Percentiles rank a stretch among this genome's conserved stretches.
These are phyloP conservation scores for Trichogramma dendrolimi DNA, from an alignment of 2,888 invertebrate genomes.

Conservation along the genomic window DNA sequence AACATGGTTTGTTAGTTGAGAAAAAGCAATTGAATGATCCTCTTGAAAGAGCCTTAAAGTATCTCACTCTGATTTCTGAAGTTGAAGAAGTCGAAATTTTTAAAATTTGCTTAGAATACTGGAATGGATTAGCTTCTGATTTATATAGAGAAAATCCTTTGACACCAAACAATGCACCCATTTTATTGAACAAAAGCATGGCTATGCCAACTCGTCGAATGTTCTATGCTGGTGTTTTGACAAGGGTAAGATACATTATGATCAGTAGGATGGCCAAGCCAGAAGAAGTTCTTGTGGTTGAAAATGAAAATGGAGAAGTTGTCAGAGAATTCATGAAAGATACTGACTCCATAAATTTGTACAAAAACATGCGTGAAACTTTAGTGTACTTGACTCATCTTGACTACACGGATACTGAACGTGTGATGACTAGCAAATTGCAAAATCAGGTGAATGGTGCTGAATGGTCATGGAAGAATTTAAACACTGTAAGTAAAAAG, in stretches of 20 bases:
- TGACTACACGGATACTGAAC: conserved; percentile 95
- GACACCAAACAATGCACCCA: conserved; percentile 54
- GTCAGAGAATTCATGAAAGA: conserved; percentile 99
- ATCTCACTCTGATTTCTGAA: conserved; percentile 88
- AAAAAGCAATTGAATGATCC: conserved; percentile 72
- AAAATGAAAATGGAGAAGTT: conserved; percentile 99
- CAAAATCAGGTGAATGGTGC: conserved; percentile 96
- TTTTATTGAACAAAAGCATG: conserved; percentile 46
- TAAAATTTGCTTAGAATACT: conserved; percentile 98
- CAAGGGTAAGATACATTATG: conserved; percentile 92
- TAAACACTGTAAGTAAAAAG: conserved; percentile 73
- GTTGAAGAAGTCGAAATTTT: conserved; percentile 99
- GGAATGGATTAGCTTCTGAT: conserved; percentile 90
- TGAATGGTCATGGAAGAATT: conserved; percentile 99
- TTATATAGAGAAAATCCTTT: conserved; percentile 85
- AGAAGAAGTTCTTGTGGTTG: conserved; percentile 98
- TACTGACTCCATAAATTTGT: conserved; percentile 98
- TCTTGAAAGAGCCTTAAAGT: conserved; percentile 78
- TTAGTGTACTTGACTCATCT: conserved; percentile 97
- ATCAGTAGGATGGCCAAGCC: conserved; percentile 99
- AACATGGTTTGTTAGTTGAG: conserved; percentile 87
- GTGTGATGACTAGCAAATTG: conserved; percentile 98
- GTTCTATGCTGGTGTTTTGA: conserved; percentile 76
- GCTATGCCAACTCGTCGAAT: conserved; percentile 60
- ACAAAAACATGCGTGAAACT: conserved; percentile 98